Conservation (phyloP, 2,888 invertebrate genomes). For the Gisinianus flammeolus region DNA sequence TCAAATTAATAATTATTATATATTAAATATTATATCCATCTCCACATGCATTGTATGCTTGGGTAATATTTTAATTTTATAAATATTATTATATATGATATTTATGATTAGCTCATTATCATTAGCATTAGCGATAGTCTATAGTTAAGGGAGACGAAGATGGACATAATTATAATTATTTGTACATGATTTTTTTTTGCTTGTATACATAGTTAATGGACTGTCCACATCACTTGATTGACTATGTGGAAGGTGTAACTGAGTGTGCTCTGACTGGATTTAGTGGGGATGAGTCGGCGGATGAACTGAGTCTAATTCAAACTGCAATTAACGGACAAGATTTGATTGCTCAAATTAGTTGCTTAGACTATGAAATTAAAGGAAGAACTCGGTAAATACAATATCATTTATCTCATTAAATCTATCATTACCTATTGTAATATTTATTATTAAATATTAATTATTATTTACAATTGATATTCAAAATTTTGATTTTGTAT, state of each 20-base stretch:
- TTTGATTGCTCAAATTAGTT: not conserved
- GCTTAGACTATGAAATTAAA: not conserved
- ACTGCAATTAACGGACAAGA: not conserved
- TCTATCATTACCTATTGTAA: not conserved
- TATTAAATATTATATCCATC: too few species aligned
- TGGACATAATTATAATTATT: not conserved
- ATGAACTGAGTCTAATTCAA: not conserved
- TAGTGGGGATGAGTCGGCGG: constrained; percentile 7
- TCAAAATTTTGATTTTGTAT: too few species aligned
- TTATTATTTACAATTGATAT: too few species aligned
- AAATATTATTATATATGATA: too few species aligned
- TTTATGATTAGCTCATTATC: too few species aligned
- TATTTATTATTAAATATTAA: too few species aligned
- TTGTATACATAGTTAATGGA: not conserved
- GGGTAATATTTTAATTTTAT: too few species aligned
- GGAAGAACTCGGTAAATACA: constrained; percentile 9
- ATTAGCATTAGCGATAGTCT: not conserved
- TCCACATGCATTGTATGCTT: too few species aligned
- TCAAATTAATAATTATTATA: too few species aligned
- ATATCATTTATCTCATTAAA: too few species aligned
- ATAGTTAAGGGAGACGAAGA: not conserved
- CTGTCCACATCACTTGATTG: not conserved
- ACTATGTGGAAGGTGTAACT: constrained; percentile 4
- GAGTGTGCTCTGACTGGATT: not conserved
- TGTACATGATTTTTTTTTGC: not conserved